Evolutionary conservation across 2,888 invertebrate species (phyloP).

Genomic region (Plebejus melissa): DNA sequence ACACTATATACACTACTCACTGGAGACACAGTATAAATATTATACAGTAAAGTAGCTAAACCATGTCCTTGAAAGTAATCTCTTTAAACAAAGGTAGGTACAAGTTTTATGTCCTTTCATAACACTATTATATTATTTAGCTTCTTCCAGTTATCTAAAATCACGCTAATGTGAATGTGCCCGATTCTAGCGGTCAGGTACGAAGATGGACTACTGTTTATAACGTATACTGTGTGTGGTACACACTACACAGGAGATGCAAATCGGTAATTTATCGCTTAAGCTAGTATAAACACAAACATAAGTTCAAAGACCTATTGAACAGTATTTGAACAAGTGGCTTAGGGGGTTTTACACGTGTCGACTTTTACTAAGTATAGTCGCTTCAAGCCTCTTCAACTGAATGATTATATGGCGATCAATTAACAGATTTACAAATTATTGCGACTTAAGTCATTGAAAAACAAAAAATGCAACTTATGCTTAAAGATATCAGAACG

Average conservation of each 20-base stretch:
- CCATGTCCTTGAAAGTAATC: neutral
- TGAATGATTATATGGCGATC: no score
- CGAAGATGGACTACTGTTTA: neutral
- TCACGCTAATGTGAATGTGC: neutral
- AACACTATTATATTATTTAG: no score
- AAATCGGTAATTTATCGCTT: constrained; percentile 76
- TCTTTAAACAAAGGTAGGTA: neutral
- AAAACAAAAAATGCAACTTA: no score
- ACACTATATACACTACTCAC: constrained; percentile 57
- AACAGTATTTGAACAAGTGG: constrained; percentile 71
- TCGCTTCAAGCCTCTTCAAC: no score
- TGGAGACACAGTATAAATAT: neutral
- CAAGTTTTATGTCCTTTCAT: no score
- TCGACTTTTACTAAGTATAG: no score
- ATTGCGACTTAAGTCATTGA: no score
- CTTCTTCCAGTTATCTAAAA: no score
- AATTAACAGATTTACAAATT: no score
- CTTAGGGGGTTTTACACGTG: constrained; percentile 24
- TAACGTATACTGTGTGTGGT: neutral
- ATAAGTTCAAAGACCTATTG: constrained; percentile 74
- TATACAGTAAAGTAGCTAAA: neutral
- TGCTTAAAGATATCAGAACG: no score
- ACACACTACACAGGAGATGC: constrained; percentile 63
- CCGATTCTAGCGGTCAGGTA: neutral
- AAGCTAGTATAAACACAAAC: constrained; percentile 72